Evolutionary conservation across 2,797 vertebrate genomes (phyloP).

Genomic region (Toxotes lorentzi): DNA sequence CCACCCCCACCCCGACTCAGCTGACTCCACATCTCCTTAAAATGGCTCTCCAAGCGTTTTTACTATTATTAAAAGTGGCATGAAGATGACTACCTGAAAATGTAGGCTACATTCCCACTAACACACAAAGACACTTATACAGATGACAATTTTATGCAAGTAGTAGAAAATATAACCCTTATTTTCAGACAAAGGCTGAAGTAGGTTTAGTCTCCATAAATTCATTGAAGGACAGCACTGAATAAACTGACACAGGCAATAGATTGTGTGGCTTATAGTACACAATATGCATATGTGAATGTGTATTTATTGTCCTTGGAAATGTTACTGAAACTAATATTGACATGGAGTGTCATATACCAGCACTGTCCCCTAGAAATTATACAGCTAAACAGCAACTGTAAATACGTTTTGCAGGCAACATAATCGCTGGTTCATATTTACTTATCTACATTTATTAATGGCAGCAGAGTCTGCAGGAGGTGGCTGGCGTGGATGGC

Average conservation of each 20-base stretch:
- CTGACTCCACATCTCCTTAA: constrained; percentile 67
- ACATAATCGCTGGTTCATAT: neutral
- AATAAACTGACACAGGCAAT: neutral
- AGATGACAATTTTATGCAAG: constrained; percentile 39
- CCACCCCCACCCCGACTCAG: neutral
- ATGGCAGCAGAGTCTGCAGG: no score
- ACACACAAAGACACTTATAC: constrained; percentile 41
- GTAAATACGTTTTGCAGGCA: neutral
- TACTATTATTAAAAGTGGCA: constrained; percentile 67
- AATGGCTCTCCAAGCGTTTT: constrained; percentile 59
- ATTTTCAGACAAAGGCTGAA: constrained; percentile 29
- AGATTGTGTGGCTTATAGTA: neutral
- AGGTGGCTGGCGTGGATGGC: no score
- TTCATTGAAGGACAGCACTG: neutral
- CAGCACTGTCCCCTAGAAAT: neutral
- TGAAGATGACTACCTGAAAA: constrained; percentile 63
- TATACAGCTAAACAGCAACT: neutral
- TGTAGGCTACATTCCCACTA: constrained; percentile 36
- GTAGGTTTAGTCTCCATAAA: neutral
- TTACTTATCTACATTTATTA: no score
- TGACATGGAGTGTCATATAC: no score
- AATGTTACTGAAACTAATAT: neutral
- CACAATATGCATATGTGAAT: neutral
- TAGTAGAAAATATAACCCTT: constrained; percentile 7
- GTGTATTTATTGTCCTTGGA: neutral